phyloP scores from a whole-genome alignment of 1,140 invertebrate species.

The Spodoptera frugiperda region DNA sequence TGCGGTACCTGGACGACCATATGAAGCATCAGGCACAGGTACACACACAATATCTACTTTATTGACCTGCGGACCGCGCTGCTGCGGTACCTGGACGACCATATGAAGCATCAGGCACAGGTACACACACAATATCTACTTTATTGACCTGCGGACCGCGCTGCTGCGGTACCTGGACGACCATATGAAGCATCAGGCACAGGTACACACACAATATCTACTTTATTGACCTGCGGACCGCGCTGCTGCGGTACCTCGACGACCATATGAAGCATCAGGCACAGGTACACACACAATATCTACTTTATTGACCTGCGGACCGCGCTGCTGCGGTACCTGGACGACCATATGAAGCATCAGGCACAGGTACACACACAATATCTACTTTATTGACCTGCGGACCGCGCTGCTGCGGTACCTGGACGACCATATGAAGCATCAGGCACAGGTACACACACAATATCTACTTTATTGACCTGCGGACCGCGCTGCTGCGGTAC shows the following conservation, averaged over 20 bases:
- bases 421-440: constrained; percentile 97
- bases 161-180: constrained; percentile 97
- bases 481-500: constrained; percentile 95
- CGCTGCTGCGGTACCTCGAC: constrained; percentile 96
- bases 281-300: no score
- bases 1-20: constrained; percentile 97
- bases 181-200: constrained; percentile 98
- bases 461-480: no score
- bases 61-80: constrained; percentile 97
- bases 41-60: no score
- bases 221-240: constrained; percentile 97
- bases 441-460: no score
- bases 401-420: constrained; percentile 95
- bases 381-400: no score
- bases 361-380: no score
- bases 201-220: no score
- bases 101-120: constrained; percentile 98
- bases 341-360: constrained; percentile 97
- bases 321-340: constrained; percentile 96
- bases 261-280: constrained; percentile 97
- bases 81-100: constrained; percentile 96
- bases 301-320: constrained; percentile 98
- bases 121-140: no score
- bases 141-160: constrained; percentile 97
- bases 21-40: constrained; percentile 98